Conservation (phyloP, 2,113 vertebrate species). For the Manacus vitellinus region DNA sequence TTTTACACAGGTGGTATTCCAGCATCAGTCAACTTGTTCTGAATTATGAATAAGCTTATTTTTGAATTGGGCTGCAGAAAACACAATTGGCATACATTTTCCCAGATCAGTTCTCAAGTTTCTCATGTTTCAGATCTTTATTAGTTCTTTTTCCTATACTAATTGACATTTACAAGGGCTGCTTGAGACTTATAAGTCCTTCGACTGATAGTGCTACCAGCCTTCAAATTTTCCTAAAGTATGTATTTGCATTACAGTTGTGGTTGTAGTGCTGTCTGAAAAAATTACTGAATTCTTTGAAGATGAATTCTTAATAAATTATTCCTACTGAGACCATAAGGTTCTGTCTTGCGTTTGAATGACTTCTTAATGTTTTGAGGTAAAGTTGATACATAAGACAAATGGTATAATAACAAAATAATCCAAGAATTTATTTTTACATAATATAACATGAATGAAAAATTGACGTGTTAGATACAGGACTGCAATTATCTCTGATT, state of each 20-base stretch:
- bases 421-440: neutral
- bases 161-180: conserved; percentile 28
- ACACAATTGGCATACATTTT: neutral
- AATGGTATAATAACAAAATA: neutral
- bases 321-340: neutral
- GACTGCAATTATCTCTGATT: neutral
- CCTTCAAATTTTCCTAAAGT: conserved; percentile 9
- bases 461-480: neutral
- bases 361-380: neutral
- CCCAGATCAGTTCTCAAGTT: neutral
- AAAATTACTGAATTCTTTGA: neutral
- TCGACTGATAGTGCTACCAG: neutral
- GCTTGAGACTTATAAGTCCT: neutral
- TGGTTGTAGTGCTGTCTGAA: conserved; percentile 13
- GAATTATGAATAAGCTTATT: neutral
- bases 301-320: neutral
- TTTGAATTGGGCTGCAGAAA: neutral
- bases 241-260: conserved; percentile 33
- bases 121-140: neutral
- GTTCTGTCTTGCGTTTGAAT: neutral
- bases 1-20: conserved; percentile 45
- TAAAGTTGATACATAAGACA: neutral
- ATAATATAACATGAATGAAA: neutral
- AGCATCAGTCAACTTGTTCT: conserved; percentile 2
- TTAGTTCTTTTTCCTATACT: conserved; percentile 3